These are phyloP conservation scores for Athripsodes cinereus DNA, from an alignment of 2,888 invertebrate species.

Conservation along the genomic window DNA sequence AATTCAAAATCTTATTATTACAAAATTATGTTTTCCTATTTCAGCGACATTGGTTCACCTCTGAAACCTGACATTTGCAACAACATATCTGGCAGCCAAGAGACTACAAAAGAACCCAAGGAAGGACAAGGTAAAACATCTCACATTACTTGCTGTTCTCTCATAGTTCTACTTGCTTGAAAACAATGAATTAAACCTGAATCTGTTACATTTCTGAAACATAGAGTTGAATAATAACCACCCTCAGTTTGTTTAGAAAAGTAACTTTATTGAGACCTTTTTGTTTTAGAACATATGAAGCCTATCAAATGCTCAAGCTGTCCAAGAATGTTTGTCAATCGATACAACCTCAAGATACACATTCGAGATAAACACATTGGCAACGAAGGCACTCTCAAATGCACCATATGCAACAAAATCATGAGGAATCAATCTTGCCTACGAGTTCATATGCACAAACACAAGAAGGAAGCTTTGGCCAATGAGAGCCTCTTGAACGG, in stretches of 20 bases:
- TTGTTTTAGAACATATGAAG: conserved; percentile 4
- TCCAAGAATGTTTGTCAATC: conserved; percentile 58
- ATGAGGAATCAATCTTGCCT: conserved; percentile 60
- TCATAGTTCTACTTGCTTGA: too few relatives aligned
- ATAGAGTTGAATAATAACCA: too few relatives aligned
- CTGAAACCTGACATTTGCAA: conserved; percentile 6
- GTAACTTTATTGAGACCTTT: too few relatives aligned
- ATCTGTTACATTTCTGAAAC: too few relatives aligned
- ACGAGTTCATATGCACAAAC: conserved; percentile 60
- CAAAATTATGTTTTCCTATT: too few relatives aligned
- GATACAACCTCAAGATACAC: conserved; percentile 66
- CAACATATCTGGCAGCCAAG: conserved; percentile 1
- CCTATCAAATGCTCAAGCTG: conserved; percentile 56
- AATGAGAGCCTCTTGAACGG: not conserved
- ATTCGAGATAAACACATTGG: conserved; percentile 65
- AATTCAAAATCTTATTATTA: too few relatives aligned
- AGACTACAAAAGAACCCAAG: conserved; percentile 2
- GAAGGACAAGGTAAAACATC: conserved; percentile 1
- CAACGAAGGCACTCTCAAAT: conserved; percentile 59
- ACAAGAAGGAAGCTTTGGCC: conserved; percentile 49
- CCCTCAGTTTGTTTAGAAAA: too few relatives aligned
- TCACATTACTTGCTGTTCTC: too few relatives aligned
- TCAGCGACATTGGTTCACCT: not conserved
- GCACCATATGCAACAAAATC: conserved; percentile 63
- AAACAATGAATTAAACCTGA: too few relatives aligned